These are phyloP conservation scores for Minunthozetes semirufus DNA, from an alignment of 2,888 invertebrate genomes.

Conservation along the genomic window DNA sequence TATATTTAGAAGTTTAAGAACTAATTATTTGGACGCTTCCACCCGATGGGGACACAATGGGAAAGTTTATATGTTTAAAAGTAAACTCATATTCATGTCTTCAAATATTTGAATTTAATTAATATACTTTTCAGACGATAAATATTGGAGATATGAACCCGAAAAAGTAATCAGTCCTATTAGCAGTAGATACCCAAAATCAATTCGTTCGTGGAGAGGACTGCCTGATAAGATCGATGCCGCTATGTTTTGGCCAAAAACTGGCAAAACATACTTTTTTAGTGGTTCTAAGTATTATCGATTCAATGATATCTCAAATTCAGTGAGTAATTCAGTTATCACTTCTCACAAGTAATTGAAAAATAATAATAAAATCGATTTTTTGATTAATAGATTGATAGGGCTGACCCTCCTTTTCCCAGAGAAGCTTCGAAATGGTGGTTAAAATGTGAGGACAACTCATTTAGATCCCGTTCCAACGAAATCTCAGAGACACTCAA, in stretches of 20 bases:
- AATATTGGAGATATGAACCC: conserved; percentile 93
- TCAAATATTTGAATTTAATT: conserved; percentile 1
- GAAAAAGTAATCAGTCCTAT: conserved; percentile 72
- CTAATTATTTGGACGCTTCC: conserved; percentile 84
- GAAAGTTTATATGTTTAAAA: conserved; percentile 93
- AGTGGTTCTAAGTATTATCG: conserved; percentile 83
- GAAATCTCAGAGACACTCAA: background rate
- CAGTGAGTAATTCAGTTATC: conserved; percentile 59
- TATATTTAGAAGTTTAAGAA: conserved; percentile 71
- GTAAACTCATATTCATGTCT: conserved; percentile 48
- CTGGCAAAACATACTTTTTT: conserved; percentile 94
- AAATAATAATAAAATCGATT: background rate
- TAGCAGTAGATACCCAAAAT: conserved; percentile 75
- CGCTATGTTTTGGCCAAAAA: conserved; percentile 75
- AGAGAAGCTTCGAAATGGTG: conserved; percentile 84
- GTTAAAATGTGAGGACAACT: conserved; percentile 69
- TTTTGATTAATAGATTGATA: conserved; percentile 52
- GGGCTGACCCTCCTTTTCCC: conserved; percentile 77
- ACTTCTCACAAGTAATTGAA: background rate
- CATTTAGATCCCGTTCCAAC: background rate
- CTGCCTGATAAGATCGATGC: conserved; percentile 78
- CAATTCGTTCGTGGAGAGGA: conserved; percentile 77
- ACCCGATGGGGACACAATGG: conserved; percentile 81
- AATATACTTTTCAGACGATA: conserved; percentile 53
- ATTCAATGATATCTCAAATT: conserved; percentile 85